These are phyloP conservation scores for Chondrosia reniformis DNA, from an alignment of 37 sponge, comb jelly and placozoan genomes.

Conservation along the genomic window DNA sequence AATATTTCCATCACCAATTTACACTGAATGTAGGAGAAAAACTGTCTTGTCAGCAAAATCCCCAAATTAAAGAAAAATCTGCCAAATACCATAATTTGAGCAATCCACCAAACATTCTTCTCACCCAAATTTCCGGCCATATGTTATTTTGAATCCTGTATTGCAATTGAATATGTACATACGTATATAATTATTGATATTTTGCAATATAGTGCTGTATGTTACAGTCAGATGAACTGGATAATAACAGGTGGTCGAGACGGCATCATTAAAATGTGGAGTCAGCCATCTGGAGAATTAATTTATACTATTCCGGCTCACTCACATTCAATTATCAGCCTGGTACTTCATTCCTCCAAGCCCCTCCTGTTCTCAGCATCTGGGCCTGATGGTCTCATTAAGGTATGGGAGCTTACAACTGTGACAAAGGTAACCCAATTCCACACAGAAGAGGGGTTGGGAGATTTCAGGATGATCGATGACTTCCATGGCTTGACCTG, in stretches of 20 bases:
- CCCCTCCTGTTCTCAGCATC: slow-evolving; percentile 53
- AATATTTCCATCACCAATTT: too few species aligned
- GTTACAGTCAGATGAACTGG: too few species aligned
- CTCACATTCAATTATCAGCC: background rate
- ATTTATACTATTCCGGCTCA: background rate
- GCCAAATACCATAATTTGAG: too few species aligned
- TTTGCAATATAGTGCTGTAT: too few species aligned
- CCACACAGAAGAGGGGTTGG: background rate
- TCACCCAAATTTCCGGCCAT: background rate
- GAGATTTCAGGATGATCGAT: background rate
- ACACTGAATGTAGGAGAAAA: too few species aligned
- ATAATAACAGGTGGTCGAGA: slow-evolving; percentile 45
- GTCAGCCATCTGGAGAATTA: background rate
- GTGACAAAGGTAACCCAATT: slow-evolving; percentile 38
- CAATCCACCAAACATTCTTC: too few species aligned
- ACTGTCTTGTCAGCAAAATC: too few species aligned
- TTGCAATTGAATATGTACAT: background rate
- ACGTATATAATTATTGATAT: background rate
- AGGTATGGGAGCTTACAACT: slow-evolving; percentile 47
- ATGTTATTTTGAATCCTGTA: background rate
- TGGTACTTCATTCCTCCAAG: slow-evolving; percentile 29
- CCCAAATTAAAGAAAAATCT: too few species aligned
- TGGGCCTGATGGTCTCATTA: slow-evolving; percentile 46
- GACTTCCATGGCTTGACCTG: slow-evolving; percentile 1
- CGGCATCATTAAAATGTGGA: slow-evolving; percentile 46